Percentiles rank a stretch among this genome's conserved stretches.
Conservation (phyloP, 2,888 invertebrate genomes). For the Eurois occulta region DNA sequence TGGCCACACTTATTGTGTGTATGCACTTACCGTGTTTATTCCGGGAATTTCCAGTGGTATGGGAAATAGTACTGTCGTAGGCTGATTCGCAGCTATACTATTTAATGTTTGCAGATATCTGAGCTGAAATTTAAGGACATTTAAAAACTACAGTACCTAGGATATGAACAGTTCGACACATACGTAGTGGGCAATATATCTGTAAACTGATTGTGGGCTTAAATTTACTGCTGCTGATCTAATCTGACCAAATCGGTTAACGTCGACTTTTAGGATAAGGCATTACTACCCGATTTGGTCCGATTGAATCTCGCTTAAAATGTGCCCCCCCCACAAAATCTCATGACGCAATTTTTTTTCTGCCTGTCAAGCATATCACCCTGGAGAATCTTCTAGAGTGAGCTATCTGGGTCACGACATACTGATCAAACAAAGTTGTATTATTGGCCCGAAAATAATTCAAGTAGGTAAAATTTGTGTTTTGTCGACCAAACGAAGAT, state of each 20-base stretch:
- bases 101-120: constrained; percentile 81
- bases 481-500: background rate
- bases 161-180: background rate
- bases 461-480: background rate
- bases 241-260: background rate
- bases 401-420: background rate
- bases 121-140: constrained; percentile 72
- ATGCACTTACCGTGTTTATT: background rate
- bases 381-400: background rate
- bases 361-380: no score
- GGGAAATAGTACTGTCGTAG: constrained; percentile 78
- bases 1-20: background rate
- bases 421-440: background rate
- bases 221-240: background rate
- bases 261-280: background rate
- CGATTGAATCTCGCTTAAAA: background rate
- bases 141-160: background rate
- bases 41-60: constrained; percentile 77
- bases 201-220: background rate
- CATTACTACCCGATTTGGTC: background rate
- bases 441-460: background rate
- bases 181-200: background rate
- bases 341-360: background rate
- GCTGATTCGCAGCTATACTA: constrained; percentile 74
- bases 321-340: background rate